A percentile compares a stretch with the other conserved stretches of the same genome.
Conservation (phyloP, 1,140 invertebrate species). For the Agraylea sexmaculata region DNA sequence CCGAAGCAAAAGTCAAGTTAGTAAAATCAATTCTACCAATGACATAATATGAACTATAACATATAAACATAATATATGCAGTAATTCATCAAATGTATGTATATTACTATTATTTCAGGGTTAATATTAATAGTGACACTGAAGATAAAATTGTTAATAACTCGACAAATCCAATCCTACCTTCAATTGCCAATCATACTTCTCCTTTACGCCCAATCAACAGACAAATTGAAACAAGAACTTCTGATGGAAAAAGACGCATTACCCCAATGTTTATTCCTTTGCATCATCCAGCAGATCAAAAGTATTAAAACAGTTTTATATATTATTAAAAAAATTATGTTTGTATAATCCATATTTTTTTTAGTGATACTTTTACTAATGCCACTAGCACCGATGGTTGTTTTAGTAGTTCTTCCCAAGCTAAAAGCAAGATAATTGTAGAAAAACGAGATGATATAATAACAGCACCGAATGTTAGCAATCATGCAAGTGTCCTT, state of each 20-base stretch:
- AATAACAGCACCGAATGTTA: slow-evolving; percentile 49
- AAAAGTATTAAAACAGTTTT: slow-evolving; percentile 34
- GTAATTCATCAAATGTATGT: too few relatives aligned
- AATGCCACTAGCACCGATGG: slow-evolving; percentile 23
- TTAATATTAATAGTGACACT: too few relatives aligned
- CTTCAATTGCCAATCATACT: too few relatives aligned
- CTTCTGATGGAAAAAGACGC: slow-evolving; percentile 82
- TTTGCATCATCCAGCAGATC: slow-evolving; percentile 45
- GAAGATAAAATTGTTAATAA: too few relatives aligned
- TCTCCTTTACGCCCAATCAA: slow-evolving; percentile 59
- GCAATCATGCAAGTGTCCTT: slow-evolving; percentile 36
- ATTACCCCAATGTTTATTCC: slow-evolving; percentile 95
- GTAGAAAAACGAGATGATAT: slow-evolving; percentile 70
- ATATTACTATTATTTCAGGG: too few relatives aligned
- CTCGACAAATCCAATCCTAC: too few relatives aligned
- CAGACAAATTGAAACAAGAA: slow-evolving; percentile 91
- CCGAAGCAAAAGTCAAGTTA: too few relatives aligned
- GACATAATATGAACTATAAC: too few relatives aligned
- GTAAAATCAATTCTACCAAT: too few relatives aligned
- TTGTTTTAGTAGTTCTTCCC: slow-evolving; percentile 66
- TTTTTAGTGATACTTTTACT: slow-evolving; percentile 40
- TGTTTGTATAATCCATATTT: slow-evolving; percentile 3
- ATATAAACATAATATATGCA: too few relatives aligned
- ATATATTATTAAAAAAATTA: background rate
- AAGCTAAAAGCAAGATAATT: slow-evolving; percentile 68